phyloP scores from a whole-genome alignment of 2,113 vertebrate genomes.

The Sporophila hypoxantha region DNA sequence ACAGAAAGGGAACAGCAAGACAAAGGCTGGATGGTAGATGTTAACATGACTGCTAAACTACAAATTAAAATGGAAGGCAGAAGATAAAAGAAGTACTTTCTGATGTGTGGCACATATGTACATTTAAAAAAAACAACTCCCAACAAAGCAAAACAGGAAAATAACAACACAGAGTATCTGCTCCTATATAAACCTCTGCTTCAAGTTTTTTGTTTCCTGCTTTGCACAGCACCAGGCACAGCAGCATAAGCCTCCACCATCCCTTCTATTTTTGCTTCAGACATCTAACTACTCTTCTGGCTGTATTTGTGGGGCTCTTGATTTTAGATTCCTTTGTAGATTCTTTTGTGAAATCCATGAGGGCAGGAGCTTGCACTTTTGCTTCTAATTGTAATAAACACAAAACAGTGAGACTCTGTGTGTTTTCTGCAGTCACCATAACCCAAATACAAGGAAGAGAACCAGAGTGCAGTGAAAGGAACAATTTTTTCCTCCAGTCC shows the following conservation, averaged over 20 bases:
- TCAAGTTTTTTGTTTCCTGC: background rate
- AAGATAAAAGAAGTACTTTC: background rate
- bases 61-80: constrained; percentile 1
- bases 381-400: background rate
- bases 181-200: background rate
- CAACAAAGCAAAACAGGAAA: background rate
- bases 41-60: background rate
- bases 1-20: background rate
- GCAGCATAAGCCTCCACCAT: background rate
- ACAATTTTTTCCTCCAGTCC: background rate
- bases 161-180: background rate
- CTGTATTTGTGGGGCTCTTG: background rate
- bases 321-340: background rate
- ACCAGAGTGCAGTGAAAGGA: background rate
- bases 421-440: background rate
- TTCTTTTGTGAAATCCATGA: background rate
- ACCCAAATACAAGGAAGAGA: background rate
- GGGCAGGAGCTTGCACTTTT: background rate
- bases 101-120: background rate
- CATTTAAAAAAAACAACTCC: background rate
- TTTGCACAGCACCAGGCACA: background rate
- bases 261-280: background rate
- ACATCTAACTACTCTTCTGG: background rate
- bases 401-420: fast-evolving
- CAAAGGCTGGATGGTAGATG: background rate